These are phyloP conservation scores for Synanthedon formicaeformis DNA, from an alignment of 2,888 invertebrate genomes.

Conservation along the genomic window DNA sequence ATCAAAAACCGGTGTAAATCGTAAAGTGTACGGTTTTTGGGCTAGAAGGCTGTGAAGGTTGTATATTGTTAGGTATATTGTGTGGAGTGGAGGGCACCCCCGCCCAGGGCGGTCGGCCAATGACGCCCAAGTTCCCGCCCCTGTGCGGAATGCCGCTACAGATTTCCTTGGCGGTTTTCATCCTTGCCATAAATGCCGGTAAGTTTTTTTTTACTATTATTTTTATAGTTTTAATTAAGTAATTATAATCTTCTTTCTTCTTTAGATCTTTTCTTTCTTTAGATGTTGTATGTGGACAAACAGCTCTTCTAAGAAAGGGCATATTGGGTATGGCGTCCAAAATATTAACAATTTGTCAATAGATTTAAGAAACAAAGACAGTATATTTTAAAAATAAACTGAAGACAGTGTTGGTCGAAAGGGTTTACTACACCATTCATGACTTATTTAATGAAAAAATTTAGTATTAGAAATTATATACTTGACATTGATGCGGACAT, in stretches of 20 bases:
- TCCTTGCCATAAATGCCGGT: slow-evolving; percentile 43
- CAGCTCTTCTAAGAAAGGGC: no score
- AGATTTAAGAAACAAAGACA: no score
- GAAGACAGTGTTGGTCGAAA: no score
- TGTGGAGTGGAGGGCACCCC: slow-evolving; percentile 10
- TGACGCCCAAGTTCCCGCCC: slow-evolving; percentile 56
- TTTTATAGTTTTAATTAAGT: not conserved
- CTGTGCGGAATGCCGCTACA: slow-evolving; percentile 37
- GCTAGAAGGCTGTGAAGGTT: slow-evolving; percentile 19
- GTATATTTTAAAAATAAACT: no score
- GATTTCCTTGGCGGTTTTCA: slow-evolving; percentile 28
- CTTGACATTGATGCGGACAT: no score
- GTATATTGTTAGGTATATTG: slow-evolving; percentile 34
- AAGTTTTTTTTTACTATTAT: slow-evolving; percentile 22
- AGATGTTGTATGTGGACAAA: no score
- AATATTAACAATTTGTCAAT: no score
- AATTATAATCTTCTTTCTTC: not conserved
- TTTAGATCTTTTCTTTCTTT: no score
- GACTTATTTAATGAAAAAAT: no score
- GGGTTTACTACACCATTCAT: no score
- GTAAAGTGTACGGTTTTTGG: slow-evolving; percentile 22
- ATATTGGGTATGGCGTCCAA: no score
- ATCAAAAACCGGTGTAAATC: slow-evolving; percentile 10
- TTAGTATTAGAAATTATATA: no score
- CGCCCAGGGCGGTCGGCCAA: slow-evolving; percentile 56